phyloP scores from a whole-genome alignment of 2,888 invertebrate species.

The Leptopilina drosophilae region DNA sequence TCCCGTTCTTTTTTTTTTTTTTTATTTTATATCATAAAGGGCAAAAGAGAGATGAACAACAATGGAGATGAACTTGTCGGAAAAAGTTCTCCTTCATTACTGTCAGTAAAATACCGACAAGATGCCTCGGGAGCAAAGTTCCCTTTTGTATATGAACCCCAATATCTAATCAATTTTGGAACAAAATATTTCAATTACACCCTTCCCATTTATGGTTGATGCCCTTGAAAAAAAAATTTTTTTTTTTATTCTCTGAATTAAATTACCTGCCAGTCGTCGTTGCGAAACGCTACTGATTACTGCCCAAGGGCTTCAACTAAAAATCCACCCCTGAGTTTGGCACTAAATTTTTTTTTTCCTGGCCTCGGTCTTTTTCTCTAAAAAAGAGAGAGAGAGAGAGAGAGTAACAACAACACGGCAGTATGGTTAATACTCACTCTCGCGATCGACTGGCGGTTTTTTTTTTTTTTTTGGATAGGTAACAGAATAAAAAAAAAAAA shows the following conservation, averaged over 20 bases:
- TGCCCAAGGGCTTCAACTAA: constrained; percentile 35
- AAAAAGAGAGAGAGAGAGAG: background rate
- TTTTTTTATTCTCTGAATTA: constrained; percentile 31
- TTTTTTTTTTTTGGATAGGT: constrained; percentile 3
- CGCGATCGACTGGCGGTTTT: constrained; percentile 40
- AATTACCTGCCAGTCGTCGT: constrained; percentile 39
- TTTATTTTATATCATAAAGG: background rate
- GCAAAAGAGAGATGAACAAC: background rate
- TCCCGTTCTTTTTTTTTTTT: background rate
- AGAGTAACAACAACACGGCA: constrained; percentile 3
- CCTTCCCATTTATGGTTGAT: background rate
- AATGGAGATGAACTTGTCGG: background rate
- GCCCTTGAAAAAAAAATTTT: background rate
- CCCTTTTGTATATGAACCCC: constrained; percentile 16
- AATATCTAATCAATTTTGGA: constrained; percentile 29
- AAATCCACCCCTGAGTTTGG: constrained; percentile 27
- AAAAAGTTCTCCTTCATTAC: constrained; percentile 13
- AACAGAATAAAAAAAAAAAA: constrained; percentile 29
- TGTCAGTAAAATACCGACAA: background rate
- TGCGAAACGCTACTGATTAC: constrained; percentile 36
- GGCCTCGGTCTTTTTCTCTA: background rate
- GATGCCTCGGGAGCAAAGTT: constrained; percentile 12
- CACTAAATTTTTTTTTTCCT: constrained; percentile 21
- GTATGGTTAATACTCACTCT: background rate
- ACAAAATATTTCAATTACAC: constrained; percentile 37